Conservation (phyloP, 35 echinoderm and acorn worm genomes). For the Ophioderma brevispina region DNA sequence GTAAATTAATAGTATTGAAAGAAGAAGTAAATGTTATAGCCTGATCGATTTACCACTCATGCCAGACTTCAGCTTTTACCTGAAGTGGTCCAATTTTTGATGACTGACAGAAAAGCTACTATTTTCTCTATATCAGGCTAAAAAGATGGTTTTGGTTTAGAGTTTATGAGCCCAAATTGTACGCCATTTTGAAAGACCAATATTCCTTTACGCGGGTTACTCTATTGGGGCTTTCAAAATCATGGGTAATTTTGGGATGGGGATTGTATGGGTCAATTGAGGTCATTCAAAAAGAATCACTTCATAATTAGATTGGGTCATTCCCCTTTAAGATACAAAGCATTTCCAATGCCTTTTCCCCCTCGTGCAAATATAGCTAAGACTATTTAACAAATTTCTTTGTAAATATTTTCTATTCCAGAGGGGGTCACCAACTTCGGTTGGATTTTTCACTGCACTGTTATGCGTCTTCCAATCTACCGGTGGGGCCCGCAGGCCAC, state of each 20-base stretch:
- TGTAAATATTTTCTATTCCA: conserved; percentile 1
- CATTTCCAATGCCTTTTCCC: neutral
- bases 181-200: too few species aligned
- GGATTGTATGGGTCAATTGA: neutral
- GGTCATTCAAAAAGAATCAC: neutral
- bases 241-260: neutral
- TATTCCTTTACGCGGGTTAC: too few species aligned
- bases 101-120: too few species aligned
- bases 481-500: conserved; percentile 82
- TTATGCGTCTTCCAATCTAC: conserved; percentile 80
- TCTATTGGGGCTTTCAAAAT: neutral
- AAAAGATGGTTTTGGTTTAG: too few species aligned
- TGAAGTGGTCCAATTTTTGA: too few species aligned
- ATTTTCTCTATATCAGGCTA: too few species aligned
- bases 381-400: neutral
- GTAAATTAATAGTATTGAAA: too few species aligned
- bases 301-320: neutral
- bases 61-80: too few species aligned
- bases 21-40: too few species aligned
- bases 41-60: too few species aligned
- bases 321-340: neutral
- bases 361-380: too few species aligned
- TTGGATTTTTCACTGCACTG: conserved; percentile 53
- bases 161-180: too few species aligned
- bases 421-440: conserved; percentile 66